phyloP scores from a whole-genome alignment of 1,140 invertebrate genomes.

The Artemia franciscana region DNA sequence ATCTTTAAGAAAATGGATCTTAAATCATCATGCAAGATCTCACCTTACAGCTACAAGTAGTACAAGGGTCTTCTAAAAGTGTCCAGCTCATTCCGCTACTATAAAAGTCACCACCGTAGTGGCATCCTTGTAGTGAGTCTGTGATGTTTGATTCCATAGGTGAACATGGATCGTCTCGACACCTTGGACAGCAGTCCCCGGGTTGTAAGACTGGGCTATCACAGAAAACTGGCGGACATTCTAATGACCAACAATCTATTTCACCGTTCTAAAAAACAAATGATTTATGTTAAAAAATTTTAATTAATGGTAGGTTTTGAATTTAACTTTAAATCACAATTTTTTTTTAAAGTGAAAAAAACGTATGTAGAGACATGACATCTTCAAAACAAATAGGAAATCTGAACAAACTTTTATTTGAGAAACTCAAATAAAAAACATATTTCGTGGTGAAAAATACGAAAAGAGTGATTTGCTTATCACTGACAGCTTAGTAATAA shows the following conservation, averaged over 20 bases:
- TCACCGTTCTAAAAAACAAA: slow-evolving; percentile 42
- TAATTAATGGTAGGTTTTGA: too few relatives aligned
- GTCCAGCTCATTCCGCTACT: slow-evolving; percentile 33
- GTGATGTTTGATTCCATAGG: slow-evolving; percentile 4
- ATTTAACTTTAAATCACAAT: too few relatives aligned
- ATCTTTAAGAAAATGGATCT: too few relatives aligned
- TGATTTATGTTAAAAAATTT: neutral
- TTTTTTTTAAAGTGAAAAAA: neutral
- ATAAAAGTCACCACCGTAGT: slow-evolving; percentile 32
- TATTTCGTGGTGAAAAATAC: too few relatives aligned
- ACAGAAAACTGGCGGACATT: slow-evolving; percentile 49
- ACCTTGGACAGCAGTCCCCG: slow-evolving; percentile 44
- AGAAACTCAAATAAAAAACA: too few relatives aligned
- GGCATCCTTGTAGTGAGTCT: slow-evolving; percentile 23
- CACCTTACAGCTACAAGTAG: slow-evolving; percentile 53
- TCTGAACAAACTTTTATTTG: neutral
- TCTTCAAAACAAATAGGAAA: neutral
- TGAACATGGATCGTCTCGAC: slow-evolving; percentile 31
- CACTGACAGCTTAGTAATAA: too few relatives aligned
- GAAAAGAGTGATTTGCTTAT: too few relatives aligned
- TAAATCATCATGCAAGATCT: too few relatives aligned
- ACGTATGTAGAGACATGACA: neutral
- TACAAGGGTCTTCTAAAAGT: slow-evolving; percentile 37
- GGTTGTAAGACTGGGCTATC: slow-evolving; percentile 33
- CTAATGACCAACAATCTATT: slow-evolving; percentile 64